A percentile compares a stretch with the other conserved stretches of the same genome.
phyloP scores from a whole-genome alignment of 2,113 vertebrate species.

The Pantherophis guttatus region DNA sequence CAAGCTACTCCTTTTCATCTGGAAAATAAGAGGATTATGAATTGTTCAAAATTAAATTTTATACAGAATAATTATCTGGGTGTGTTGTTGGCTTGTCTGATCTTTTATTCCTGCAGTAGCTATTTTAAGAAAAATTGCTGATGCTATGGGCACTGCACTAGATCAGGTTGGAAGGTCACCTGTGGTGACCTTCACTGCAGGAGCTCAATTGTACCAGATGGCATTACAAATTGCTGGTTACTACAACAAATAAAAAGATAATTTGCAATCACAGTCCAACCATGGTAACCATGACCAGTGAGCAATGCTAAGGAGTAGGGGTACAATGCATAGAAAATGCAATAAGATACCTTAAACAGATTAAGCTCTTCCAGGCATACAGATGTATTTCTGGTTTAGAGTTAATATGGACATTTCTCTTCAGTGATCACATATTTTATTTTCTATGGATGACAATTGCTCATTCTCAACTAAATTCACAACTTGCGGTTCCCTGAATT shows the following conservation, averaged over 20 bases:
- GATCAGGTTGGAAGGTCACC: constrained; percentile 23
- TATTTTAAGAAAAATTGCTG: constrained; percentile 10
- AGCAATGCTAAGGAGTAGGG: not conserved
- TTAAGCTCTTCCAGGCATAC: not conserved
- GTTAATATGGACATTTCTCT: not conserved
- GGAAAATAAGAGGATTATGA: constrained; percentile 9
- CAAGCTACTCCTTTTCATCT: constrained; percentile 6
- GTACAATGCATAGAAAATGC: not conserved
- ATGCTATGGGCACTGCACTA: not conserved
- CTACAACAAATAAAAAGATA: constrained; percentile 15
- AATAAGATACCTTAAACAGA: not conserved
- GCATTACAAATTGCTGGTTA: constrained; percentile 22
- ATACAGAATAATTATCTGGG: constrained; percentile 34
- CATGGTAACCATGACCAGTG: not conserved
- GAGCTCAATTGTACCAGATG: constrained; percentile 7
- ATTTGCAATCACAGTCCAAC: not conserved
- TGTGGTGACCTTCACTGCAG: constrained; percentile 9
- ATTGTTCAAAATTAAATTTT: constrained; percentile 23
- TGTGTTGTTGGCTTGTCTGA: constrained; percentile 34
- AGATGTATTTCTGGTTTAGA: not conserved
- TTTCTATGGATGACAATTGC: not conserved
- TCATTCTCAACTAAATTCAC: not conserved
- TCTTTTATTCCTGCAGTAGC: constrained; percentile 14
- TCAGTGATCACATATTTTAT: not conserved
- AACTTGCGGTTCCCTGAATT: not conserved